Conservation (phyloP, 2,113 vertebrate species). For the Corythornis madagascariensis region DNA sequence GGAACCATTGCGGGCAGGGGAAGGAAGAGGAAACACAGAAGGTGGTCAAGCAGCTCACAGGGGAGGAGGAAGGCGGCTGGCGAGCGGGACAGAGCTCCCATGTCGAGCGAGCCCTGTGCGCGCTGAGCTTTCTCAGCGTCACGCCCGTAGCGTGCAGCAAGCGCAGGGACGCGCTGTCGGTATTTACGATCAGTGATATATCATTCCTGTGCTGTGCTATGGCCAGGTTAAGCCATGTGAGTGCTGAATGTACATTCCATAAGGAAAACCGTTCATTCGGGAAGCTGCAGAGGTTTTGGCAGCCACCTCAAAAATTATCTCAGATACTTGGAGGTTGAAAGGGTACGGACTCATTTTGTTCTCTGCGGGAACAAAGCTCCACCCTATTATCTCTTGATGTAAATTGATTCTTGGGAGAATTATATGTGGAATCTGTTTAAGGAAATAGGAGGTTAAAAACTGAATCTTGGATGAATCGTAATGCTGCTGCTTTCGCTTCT, state of each 20-base stretch:
- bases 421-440: neutral
- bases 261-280: neutral
- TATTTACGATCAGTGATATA: neutral
- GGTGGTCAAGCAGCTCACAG: neutral
- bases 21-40: neutral
- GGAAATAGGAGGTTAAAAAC: neutral
- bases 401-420: neutral
- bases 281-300: neutral
- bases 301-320: neutral
- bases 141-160: neutral
- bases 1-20: neutral
- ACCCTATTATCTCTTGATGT: neutral
- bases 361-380: neutral
- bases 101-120: neutral
- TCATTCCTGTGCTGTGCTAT: neutral
- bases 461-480: neutral
- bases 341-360: neutral
- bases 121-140: neutral
- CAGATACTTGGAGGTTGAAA: neutral
- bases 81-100: accelerated
- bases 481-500: constrained; percentile 4
- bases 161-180: neutral
- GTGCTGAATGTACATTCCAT: accelerated
- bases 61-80: neutral
- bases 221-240: neutral